phyloP scores from a whole-genome alignment of 2,888 invertebrate species.

The Psococerastis gibbosa region DNA sequence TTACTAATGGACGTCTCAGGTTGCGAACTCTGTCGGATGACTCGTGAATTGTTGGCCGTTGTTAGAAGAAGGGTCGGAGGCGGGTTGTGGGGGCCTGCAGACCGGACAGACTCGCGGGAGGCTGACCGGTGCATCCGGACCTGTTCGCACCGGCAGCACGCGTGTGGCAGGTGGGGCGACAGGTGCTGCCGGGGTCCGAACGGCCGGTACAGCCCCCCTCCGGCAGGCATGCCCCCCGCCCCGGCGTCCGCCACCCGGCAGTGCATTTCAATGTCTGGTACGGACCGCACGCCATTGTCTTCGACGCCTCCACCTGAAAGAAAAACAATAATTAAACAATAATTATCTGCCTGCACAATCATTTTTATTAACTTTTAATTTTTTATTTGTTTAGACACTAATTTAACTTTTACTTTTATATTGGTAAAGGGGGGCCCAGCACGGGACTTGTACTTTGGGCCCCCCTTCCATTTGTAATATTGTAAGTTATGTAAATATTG shows the following conservation, averaged over 20 bases:
- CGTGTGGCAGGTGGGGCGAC: conserved; percentile 45
- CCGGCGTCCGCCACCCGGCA: conserved; percentile 34
- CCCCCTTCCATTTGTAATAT: too few relatives aligned
- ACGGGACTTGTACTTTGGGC: too few relatives aligned
- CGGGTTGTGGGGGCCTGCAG: conserved; percentile 29
- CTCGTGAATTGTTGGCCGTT: conserved; percentile 45
- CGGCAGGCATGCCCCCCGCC: conserved; percentile 15
- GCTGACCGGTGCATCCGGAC: conserved; percentile 69
- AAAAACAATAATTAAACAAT: too few relatives aligned
- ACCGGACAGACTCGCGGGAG: conserved; percentile 47
- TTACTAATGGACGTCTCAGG: conserved; percentile 42
- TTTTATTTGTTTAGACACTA: too few relatives aligned
- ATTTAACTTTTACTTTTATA: too few relatives aligned
- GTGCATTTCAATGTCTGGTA: conserved; percentile 65
- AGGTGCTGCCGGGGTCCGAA: conserved; percentile 12
- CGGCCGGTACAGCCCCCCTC: neutral
- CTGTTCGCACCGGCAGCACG: conserved; percentile 40
- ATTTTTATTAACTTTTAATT: too few relatives aligned
- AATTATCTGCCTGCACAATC: too few relatives aligned
- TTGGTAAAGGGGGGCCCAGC: too few relatives aligned
- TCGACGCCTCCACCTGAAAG: conserved; percentile 28
- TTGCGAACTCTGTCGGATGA: conserved; percentile 76
- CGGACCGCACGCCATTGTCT: conserved; percentile 51
- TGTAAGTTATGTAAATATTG: too few relatives aligned
- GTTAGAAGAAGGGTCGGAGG: conserved; percentile 56